These are phyloP conservation scores for Betta splendens DNA, from an alignment of 2,797 vertebrate genomes.

Conservation along the genomic window DNA sequence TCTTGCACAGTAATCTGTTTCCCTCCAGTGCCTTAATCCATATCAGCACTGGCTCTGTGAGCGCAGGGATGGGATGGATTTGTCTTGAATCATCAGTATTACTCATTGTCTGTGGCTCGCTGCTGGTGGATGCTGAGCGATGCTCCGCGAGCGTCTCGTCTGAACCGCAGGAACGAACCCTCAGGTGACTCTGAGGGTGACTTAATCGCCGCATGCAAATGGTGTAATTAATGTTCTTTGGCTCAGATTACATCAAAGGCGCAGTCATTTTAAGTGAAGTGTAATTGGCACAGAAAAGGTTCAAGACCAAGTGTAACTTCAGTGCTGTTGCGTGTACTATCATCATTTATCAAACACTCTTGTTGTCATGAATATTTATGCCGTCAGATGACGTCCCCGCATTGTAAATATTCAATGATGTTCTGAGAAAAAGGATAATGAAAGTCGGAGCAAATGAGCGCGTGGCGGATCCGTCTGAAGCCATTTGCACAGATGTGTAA, in stretches of 20 bases:
- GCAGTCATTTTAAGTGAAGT: constrained; percentile 45
- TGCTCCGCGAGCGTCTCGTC: constrained; percentile 33
- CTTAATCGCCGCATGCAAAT: constrained; percentile 71
- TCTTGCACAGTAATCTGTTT: constrained; percentile 23
- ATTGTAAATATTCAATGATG: constrained; percentile 54
- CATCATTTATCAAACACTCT: constrained; percentile 64
- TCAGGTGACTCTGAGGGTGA: constrained; percentile 55
- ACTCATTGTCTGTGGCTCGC: constrained; percentile 22
- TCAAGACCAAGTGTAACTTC: constrained; percentile 32
- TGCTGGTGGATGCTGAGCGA: constrained; percentile 35
- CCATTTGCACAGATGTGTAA: constrained; percentile 12
- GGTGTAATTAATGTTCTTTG: constrained; percentile 58
- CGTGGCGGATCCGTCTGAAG: constrained; percentile 9
- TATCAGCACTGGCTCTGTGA: constrained; percentile 22
- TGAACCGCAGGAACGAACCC: constrained; percentile 55
- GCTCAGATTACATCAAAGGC: constrained; percentile 67
- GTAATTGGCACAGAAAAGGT: constrained; percentile 52
- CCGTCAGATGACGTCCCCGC: constrained; percentile 38
- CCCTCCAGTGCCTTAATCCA: constrained; percentile 22
- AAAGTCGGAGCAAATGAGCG: constrained; percentile 45
- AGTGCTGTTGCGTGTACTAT: constrained; percentile 46
- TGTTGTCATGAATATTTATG: constrained; percentile 60
- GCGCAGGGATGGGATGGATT: constrained; percentile 16
- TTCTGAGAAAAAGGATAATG: constrained; percentile 44
- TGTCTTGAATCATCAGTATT: constrained; percentile 37